Conservation (phyloP, 2,888 invertebrate species). For the Drosophila infuscata region DNA sequence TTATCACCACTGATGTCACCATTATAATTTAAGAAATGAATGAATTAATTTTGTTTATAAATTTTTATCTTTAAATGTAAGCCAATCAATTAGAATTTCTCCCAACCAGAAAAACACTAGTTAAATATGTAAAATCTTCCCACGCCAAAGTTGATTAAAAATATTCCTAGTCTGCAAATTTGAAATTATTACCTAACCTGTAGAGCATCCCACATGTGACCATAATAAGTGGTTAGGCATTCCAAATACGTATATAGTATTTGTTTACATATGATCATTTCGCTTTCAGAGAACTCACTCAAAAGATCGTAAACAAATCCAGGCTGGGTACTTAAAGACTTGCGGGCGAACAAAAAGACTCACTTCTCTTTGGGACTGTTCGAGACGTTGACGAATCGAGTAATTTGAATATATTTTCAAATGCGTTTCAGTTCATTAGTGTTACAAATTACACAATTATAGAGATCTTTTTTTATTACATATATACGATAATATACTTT, state of each 20-base stretch:
- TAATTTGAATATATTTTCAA: not conserved
- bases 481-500: slow-evolving; percentile 18
- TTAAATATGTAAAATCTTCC: not conserved
- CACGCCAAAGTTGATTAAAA: not conserved
- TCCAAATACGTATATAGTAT: slow-evolving; percentile 8
- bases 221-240: not conserved
- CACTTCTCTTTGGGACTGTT: slow-evolving; percentile 53
- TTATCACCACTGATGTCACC: no score
- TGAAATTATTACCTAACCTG: not conserved
- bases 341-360: slow-evolving; percentile 49
- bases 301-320: slow-evolving; percentile 32
- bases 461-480: not conserved
- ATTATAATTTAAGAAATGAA: not conserved
- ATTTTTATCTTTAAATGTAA: not conserved
- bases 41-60: not conserved
- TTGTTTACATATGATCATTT: slow-evolving; percentile 47
- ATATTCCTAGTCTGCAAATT: not conserved
- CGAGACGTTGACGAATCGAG: slow-evolving; percentile 40
- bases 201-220: slow-evolving; percentile 25
- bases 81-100: not conserved
- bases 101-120: not conserved
- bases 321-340: slow-evolving; percentile 48
- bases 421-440: slow-evolving; percentile 32
- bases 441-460: slow-evolving; percentile 11
- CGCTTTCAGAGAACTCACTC: slow-evolving; percentile 22